Percentiles rank a stretch among this genome's conserved stretches.
Conservation (phyloP, 2,888 invertebrate species). For the Cylloceria caligata region DNA sequence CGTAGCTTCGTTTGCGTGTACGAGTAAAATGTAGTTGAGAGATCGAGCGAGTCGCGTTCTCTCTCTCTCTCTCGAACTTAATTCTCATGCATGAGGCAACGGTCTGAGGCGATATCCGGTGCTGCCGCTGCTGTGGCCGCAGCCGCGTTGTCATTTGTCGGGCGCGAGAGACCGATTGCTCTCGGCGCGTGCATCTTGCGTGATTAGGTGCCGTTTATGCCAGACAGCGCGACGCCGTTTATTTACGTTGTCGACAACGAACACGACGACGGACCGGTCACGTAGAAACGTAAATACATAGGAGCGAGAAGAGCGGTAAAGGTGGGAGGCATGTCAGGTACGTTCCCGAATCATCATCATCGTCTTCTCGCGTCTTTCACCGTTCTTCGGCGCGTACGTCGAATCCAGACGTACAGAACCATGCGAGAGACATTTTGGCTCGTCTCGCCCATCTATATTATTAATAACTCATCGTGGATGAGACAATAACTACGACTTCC, state of each 20-base stretch:
- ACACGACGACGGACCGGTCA: conserved; percentile 52
- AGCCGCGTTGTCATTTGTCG: conserved; percentile 66
- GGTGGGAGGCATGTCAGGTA: conserved; percentile 22
- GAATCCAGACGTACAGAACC: not conserved
- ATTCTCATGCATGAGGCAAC: conserved; percentile 52
- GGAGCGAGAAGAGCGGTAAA: too few relatives aligned
- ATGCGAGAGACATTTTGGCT: not conserved
- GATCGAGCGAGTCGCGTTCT: conserved; percentile 33
- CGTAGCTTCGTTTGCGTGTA: conserved; percentile 9
- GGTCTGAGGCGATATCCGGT: not conserved
- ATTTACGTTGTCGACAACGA: conserved; percentile 76
- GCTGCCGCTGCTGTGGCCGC: conserved; percentile 33
- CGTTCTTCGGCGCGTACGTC: not conserved
- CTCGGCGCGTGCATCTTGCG: conserved; percentile 71
- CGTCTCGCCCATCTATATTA: not conserved
- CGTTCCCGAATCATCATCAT: conserved; percentile 35
- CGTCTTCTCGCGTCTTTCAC: not conserved
- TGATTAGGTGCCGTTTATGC: conserved; percentile 75
- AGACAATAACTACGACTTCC: conserved; percentile 4
- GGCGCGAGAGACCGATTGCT: conserved; percentile 72
- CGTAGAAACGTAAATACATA: conserved; percentile 9
- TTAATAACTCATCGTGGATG: conserved; percentile 16
- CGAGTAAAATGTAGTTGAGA: conserved; percentile 35
- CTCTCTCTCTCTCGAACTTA: conserved; percentile 25
- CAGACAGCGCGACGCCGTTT: conserved; percentile 83